Evolutionary conservation across 1,140 invertebrate genomes (phyloP), one percentile per base, ranked within the genome.

Genomic region (Diachasmimorpha longicaudata): DNA sequence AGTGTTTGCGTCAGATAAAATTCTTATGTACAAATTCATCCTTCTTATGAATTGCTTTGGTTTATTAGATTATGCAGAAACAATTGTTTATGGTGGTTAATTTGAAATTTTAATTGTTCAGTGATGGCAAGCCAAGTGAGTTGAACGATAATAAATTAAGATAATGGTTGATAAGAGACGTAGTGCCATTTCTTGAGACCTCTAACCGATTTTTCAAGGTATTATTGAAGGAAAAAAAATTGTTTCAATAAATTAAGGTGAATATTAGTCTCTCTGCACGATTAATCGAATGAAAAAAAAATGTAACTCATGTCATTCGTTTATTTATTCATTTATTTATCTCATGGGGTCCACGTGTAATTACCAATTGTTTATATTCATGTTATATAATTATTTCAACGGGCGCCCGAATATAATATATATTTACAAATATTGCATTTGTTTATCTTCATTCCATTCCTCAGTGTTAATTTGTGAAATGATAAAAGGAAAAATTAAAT

Each of bases 31-130:
- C 76, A 63, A 63, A 63, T 25, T 63, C 23, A 63, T 25, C 19
- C 4, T 63, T 80, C 82, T 81, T 14, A 63, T 77, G 84, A 19
- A 84, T 84, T 84, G 81, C 82, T 84, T 83, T 84, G 81, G 82
- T 82, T 78, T 82, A 80, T 77, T 79, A 44, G 39, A 75, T 52
- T 70, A 23, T 19, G 21, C n/a, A 69, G 19, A 58, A 69, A 13
- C n/a, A 74, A 68, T 52, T 14, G 42, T 48, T 46, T 71, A 39
- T 48, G 23, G 42, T 14, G 44, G 68, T n/a, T 11, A 73, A 76
- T 39, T 69, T 42, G 39, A 75, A 77, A 71, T 44, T 71, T 1
- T 55, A 19, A 55, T 55, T 55, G 14, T 14, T 19, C 9, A 55
- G n/a, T 21, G 6, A 19, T 55, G 44, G 3, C 2, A 55, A 37